Percentiles rank a stretch among this genome's conserved stretches.
Evolutionary conservation across 2,797 vertebrate genomes (phyloP).

Genomic region (Galago senegalensis): DNA sequence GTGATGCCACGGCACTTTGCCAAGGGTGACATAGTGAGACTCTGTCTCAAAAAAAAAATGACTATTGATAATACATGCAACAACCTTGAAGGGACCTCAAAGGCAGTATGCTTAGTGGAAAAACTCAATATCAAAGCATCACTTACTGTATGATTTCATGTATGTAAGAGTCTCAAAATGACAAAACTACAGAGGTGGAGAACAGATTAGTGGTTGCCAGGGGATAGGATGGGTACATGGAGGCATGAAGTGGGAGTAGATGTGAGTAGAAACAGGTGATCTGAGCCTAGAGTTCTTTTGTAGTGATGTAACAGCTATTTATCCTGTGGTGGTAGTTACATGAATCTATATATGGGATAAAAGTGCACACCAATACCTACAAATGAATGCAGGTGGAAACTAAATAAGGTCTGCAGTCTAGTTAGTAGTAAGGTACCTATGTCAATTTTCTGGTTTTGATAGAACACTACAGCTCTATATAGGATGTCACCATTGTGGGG

Average conservation of each 20-base stretch:
- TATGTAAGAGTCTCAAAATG: constrained; percentile 5
- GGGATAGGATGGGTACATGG: not conserved
- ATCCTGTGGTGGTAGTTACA: not conserved
- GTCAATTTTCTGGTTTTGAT: not conserved
- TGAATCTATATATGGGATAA: not conserved
- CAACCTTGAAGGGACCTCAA: not conserved
- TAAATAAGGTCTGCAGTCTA: not conserved
- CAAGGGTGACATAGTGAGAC: too few species aligned
- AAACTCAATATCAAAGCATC: not conserved
- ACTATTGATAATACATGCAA: not conserved
- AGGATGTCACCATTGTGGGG: not conserved
- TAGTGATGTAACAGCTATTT: not conserved
- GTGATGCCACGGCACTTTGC: too few species aligned
- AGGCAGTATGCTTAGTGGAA: not conserved
- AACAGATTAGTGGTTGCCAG: not conserved
- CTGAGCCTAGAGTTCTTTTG: not conserved
- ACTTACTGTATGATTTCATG: not conserved
- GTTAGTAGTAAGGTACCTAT: not conserved
- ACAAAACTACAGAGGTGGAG: not conserved
- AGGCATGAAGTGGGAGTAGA: not conserved
- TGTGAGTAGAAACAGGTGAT: not conserved
- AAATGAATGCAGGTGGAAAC: not conserved
- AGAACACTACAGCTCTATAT: not conserved
- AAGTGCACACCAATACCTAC: not conserved
- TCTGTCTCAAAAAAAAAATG: not conserved